These are phyloP conservation scores for Pterocles burchelli DNA, from an alignment of 2,113 vertebrate genomes.

Conservation along the genomic window DNA sequence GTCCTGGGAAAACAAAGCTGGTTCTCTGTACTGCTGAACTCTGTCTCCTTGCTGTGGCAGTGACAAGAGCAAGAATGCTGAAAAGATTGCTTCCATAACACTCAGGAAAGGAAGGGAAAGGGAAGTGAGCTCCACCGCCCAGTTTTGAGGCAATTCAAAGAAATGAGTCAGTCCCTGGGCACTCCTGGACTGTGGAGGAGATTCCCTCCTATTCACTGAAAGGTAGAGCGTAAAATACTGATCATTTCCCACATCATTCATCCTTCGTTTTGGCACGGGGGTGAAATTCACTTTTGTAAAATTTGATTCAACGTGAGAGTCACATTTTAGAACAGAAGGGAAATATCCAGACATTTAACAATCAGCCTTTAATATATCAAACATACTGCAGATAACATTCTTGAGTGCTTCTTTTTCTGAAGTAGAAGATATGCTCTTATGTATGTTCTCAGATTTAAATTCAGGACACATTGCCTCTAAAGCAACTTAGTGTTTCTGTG, in stretches of 20 bases:
- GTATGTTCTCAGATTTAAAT: conserved; percentile 1
- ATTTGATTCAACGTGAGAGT: not conserved
- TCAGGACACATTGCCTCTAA: conserved; percentile 10
- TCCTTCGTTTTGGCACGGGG: not conserved
- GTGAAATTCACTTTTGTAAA: not conserved
- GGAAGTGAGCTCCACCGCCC: not conserved
- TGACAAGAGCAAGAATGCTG: not conserved
- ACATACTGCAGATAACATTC: not conserved
- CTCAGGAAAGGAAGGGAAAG: not conserved
- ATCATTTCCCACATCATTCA: not conserved
- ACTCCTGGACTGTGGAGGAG: not conserved
- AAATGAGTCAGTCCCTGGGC: not conserved
- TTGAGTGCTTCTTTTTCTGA: not conserved
- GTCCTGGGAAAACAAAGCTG: not conserved
- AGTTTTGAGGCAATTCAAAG: not conserved
- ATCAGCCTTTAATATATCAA: not conserved
- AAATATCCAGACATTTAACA: not conserved
- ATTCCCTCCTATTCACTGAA: not conserved
- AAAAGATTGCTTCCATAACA: not conserved
- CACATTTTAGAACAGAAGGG: not conserved
- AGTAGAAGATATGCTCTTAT: not conserved
- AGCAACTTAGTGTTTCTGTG: not conserved
- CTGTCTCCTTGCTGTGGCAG: not conserved
- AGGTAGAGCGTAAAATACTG: not conserved
- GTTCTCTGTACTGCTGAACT: not conserved